Percentiles rank a stretch among this genome's conserved stretches.
These are phyloP conservation scores for Forbesichthys papilliferus DNA, from an alignment of 2,113 vertebrate genomes.

Conservation along the genomic window DNA sequence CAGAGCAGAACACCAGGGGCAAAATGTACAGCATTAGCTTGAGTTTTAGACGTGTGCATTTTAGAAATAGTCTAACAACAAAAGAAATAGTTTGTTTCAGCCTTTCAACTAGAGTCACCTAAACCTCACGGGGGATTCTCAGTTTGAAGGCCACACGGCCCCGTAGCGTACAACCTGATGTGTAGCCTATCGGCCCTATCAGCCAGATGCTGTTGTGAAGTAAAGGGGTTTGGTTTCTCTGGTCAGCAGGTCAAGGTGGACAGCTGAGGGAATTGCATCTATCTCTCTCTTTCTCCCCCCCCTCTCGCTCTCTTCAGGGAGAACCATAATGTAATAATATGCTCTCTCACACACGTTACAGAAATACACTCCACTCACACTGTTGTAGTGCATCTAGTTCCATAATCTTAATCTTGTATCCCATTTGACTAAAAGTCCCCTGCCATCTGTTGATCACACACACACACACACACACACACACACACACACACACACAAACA, in stretches of 20 bases:
- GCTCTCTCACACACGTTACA: neutral
- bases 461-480: slow-evolving; percentile 30
- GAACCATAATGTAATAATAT: neutral
- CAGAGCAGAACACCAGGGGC: too few species aligned
- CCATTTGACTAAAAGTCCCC: slow-evolving; percentile 75
- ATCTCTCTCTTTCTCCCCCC: neutral
- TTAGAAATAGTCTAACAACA: too few species aligned
- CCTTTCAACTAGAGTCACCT: too few species aligned
- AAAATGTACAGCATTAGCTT: too few species aligned
- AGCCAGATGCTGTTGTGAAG: neutral
- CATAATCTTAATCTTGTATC: slow-evolving; percentile 80
- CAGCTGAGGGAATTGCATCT: neutral
- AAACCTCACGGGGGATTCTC: too few species aligned
- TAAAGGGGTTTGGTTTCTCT: neutral
- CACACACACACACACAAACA: slow-evolving; percentile 33
- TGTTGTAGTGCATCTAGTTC: slow-evolving; percentile 50
- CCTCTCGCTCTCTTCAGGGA: slow-evolving; percentile 5
- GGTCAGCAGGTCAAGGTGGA: too few species aligned
- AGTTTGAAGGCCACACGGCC: too few species aligned
- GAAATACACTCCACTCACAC: slow-evolving; percentile 21
- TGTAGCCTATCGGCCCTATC: too few species aligned
- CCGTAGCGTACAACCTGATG: too few species aligned
- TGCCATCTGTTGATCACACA: slow-evolving; percentile 70
- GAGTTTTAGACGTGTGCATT: too few species aligned
- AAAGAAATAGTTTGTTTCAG: too few species aligned